Conservation (phyloP, 2,797 vertebrate species). For the Esox lucius region DNA sequence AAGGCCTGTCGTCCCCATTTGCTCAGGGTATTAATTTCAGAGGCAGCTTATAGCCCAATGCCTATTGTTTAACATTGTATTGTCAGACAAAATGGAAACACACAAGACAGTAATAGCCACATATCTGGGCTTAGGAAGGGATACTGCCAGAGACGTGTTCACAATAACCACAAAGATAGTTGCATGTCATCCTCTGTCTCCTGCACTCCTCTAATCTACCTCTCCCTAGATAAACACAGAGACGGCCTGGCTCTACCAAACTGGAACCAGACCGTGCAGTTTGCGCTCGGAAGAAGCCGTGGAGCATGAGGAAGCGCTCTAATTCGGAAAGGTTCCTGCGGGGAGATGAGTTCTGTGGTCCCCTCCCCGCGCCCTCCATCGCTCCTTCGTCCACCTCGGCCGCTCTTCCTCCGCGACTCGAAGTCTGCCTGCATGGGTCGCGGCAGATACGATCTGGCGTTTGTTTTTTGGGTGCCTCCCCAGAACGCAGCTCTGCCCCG, state of each 20-base stretch:
- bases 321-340: conserved; percentile 25
- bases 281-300: conserved; percentile 30
- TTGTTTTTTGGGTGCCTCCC: conserved; percentile 44
- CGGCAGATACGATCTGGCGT: conserved; percentile 26
- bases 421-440: conserved; percentile 8
- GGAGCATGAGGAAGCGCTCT: conserved; percentile 19
- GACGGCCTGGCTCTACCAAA: not conserved
- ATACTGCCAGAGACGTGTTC: not conserved
- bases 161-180: not conserved
- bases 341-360: conserved; percentile 30
- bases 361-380: not conserved
- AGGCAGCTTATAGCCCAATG: conserved; percentile 61
- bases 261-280: not conserved
- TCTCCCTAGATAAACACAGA: not conserved
- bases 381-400: not conserved
- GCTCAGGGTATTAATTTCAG: conserved; percentile 54
- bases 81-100: conserved; percentile 54
- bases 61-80: conserved; percentile 56
- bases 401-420: not conserved
- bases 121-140: conserved; percentile 22
- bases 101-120: conserved; percentile 39
- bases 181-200: not conserved
- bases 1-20: conserved; percentile 44
- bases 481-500: conserved; percentile 56
- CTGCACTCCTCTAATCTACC: conserved; percentile 21